Evolutionary conservation across 2,113 vertebrate genomes (phyloP).

Genomic region (Salvator merianae): DNA sequence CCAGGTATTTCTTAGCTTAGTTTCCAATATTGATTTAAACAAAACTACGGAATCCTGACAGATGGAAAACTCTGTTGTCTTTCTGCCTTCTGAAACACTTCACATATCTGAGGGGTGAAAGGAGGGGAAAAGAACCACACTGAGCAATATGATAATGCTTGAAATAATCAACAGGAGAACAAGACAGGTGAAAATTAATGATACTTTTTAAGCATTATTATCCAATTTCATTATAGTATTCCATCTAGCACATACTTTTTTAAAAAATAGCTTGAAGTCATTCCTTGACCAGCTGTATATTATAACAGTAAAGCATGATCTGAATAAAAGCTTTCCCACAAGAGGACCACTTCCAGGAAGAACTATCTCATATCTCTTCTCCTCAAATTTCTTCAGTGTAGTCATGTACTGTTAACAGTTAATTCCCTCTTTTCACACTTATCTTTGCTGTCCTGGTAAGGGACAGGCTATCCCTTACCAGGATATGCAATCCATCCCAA

Average conservation of each 20-base stretch:
- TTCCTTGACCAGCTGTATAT: constrained; percentile 73
- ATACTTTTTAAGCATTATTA: constrained; percentile 51
- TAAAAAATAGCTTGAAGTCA: constrained; percentile 62
- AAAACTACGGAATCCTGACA: neutral
- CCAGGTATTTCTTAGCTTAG: neutral
- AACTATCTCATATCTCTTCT: constrained; percentile 35
- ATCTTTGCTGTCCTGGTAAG: too few species aligned
- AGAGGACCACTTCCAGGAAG: constrained; percentile 71
- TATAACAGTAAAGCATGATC: constrained; percentile 56
- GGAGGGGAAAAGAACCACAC: constrained; percentile 39
- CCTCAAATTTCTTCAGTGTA: constrained; percentile 44
- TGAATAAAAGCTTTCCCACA: constrained; percentile 57
- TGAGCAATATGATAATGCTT: constrained; percentile 11
- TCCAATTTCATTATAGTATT: constrained; percentile 59
- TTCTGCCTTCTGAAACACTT: constrained; percentile 23
- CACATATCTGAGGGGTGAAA: constrained; percentile 27
- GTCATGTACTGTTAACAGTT: constrained; percentile 47
- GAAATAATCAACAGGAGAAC: constrained; percentile 52
- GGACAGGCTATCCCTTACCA: too few species aligned
- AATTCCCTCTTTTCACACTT: constrained; percentile 65
- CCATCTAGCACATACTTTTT: constrained; percentile 55
- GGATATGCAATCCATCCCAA: too few species aligned
- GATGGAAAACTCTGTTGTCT: neutral
- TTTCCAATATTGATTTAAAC: constrained; percentile 1
- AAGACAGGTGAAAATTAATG: constrained; percentile 36